Evolutionary conservation across 2,797 vertebrate species (phyloP).

Genomic region (Falco biarmicus): DNA sequence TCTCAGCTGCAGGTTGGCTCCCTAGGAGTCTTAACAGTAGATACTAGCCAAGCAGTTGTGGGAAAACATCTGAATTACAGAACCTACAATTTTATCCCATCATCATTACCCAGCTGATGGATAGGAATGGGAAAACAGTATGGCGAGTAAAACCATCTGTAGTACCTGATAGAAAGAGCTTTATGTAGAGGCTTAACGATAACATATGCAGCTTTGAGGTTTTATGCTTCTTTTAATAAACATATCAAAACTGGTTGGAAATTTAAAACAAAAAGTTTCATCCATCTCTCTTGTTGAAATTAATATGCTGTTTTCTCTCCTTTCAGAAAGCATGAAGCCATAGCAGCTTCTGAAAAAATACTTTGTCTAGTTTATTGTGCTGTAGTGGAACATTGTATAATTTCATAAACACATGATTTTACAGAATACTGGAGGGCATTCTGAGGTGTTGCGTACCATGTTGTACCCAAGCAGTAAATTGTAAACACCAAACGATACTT

Average conservation of each 20-base stretch:
- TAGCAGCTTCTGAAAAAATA: background rate
- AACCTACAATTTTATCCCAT: background rate
- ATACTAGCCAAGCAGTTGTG: background rate
- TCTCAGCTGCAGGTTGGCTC: background rate
- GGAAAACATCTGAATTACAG: constrained; percentile 3
- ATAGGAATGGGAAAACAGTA: background rate
- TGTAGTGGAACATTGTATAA: background rate
- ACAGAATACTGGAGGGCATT: background rate
- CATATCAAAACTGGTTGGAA: background rate
- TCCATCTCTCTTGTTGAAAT: background rate
- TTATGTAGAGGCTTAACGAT: background rate
- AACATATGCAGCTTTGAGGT: background rate
- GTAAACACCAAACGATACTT: background rate
- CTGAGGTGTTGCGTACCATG: background rate
- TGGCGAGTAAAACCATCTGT: background rate
- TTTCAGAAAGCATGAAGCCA: background rate
- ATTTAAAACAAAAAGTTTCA: background rate
- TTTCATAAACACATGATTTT: background rate
- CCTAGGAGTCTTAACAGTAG: background rate
- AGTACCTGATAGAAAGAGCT: background rate
- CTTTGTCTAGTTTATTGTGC: background rate
- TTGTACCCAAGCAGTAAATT: background rate
- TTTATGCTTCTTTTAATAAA: background rate
- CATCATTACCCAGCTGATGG: background rate
- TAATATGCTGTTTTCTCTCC: background rate